phyloP scores from a whole-genome alignment of 1,140 invertebrate species.

The Ceratina australensis region DNA sequence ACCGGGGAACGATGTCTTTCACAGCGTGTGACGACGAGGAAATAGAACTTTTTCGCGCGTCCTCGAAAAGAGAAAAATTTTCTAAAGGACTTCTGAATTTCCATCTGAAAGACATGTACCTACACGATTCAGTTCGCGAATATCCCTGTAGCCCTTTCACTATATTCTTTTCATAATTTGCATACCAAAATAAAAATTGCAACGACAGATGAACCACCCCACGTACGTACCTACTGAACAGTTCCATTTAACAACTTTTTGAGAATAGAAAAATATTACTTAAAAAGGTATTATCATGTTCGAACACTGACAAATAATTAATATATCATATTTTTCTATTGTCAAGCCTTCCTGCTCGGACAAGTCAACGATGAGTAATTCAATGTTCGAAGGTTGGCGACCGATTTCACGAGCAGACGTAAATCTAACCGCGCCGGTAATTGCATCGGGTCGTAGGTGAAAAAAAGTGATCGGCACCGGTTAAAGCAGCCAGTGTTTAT shows the following conservation, averaged over 20 bases:
- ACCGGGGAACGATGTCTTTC: neutral
- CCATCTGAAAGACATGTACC: neutral
- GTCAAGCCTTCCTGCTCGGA: neutral
- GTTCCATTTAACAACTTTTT: neutral
- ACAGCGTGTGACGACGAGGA: neutral
- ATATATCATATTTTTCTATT: too few relatives aligned
- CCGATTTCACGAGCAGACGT: neutral
- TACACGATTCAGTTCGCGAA: neutral
- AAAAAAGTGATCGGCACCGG: constrained; percentile 18
- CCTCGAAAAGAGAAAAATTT: neutral
- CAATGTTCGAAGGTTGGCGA: neutral
- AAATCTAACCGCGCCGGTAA: neutral
- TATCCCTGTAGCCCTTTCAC: neutral
- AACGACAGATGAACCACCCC: too few relatives aligned
- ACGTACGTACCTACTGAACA: neutral
- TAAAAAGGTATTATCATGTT: too few relatives aligned
- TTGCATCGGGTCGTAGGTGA: neutral
- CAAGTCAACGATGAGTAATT: constrained; percentile 16
- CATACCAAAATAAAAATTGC: too few relatives aligned
- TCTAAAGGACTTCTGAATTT: neutral
- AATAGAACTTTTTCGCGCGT: neutral
- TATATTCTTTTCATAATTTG: too few relatives aligned
- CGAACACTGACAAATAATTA: too few relatives aligned
- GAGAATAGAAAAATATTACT: too few relatives aligned
- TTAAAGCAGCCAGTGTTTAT: constrained; percentile 29